Conservation (phyloP, 2,113 vertebrate species). For the Bos taurus region ARS-UCD2.0 NC_037357.1:104362001-104362500, state of each 20-base stretch:
- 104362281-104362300: constrained; percentile 24
- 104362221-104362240: constrained; percentile 56
- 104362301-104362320: constrained; percentile 22
- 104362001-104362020: constrained; percentile 49
- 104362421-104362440: neutral
- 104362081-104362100: constrained; percentile 56
- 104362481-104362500: neutral
- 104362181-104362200: constrained; percentile 69
- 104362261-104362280: constrained; percentile 50
- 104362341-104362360: constrained; percentile 42
- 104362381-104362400: constrained; percentile 33
- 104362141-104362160: constrained; percentile 43
- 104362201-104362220: constrained; percentile 40
- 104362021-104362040: constrained; percentile 33
- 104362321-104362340: constrained; percentile 24
- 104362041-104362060: constrained; percentile 68
- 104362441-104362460: neutral
- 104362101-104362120: constrained; percentile 56
- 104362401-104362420: constrained; percentile 29
- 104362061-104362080: constrained; percentile 63
- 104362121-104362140: constrained; percentile 35
- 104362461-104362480: neutral
- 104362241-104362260: constrained; percentile 60
- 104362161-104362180: constrained; percentile 42
- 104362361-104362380: neutral